Conservation (phyloP, 2,113 vertebrate genomes). For the Pteropus alecto region DNA sequence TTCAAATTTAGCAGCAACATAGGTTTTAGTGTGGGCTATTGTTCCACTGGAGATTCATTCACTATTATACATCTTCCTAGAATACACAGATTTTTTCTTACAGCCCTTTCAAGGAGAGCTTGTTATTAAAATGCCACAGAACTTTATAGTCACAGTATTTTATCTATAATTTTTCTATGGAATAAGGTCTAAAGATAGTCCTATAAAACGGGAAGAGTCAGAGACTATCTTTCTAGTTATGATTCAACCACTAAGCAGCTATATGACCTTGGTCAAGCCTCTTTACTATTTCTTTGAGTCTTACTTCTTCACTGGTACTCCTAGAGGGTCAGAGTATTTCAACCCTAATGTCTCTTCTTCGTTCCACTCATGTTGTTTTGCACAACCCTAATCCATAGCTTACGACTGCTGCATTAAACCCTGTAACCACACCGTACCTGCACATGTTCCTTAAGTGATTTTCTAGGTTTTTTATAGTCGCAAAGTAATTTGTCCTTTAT, state of each 20-base stretch:
- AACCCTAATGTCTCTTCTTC: not conserved
- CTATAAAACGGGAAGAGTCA: not conserved
- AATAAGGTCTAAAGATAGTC: not conserved
- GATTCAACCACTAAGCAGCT: not conserved
- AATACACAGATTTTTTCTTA: not conserved
- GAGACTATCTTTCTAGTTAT: not conserved
- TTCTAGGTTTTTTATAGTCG: not conserved
- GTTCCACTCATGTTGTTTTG: not conserved
- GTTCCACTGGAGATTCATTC: not conserved
- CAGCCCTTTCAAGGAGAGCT: not conserved
- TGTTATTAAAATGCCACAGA: not conserved
- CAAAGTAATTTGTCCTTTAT: not conserved
- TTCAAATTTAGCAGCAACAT: constrained; percentile 8
- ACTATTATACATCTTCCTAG: not conserved
- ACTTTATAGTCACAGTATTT: not conserved
- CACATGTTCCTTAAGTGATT: not conserved
- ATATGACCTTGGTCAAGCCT: rapidly evolving
- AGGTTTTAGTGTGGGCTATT: not conserved
- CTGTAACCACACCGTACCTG: not conserved
- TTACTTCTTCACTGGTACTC: not conserved
- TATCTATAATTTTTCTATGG: not conserved
- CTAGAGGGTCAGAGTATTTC: not conserved
- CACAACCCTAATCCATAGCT: not conserved
- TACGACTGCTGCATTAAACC: not conserved
- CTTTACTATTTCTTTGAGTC: not conserved